Evolutionary conservation across 1,140 invertebrate species (phyloP).

Genomic region (Condylostylus longicornis): DNA sequence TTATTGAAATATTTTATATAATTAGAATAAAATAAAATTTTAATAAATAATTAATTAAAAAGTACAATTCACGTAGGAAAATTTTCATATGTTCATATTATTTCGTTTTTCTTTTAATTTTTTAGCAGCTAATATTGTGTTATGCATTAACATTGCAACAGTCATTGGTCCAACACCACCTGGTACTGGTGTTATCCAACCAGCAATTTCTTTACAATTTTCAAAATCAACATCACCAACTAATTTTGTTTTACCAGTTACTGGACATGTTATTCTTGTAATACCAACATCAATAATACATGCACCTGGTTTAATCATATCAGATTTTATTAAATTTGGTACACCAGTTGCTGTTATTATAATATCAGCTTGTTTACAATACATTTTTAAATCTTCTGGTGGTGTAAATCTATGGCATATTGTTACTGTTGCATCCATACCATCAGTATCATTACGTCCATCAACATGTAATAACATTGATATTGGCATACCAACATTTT

Average conservation of each 20-base stretch:
- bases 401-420: conserved; percentile 76
- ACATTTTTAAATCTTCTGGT: conserved; percentile 46
- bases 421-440: conserved; percentile 66
- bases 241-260: conserved; percentile 47
- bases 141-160: conserved; percentile 69
- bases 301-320: conserved; percentile 74
- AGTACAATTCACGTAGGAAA: no score
- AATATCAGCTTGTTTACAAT: conserved; percentile 58
- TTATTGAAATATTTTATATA: no score
- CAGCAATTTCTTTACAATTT: conserved; percentile 43
- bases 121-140: conserved; percentile 54
- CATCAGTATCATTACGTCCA: conserved; percentile 41
- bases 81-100: no score
- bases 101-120: conserved; percentile 6
- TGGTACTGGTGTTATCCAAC: conserved; percentile 64
- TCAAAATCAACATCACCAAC: conserved; percentile 76
- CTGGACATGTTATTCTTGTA: conserved; percentile 44
- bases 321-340: conserved; percentile 55
- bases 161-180: conserved; percentile 83
- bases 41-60: no score
- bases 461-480: conserved; percentile 61
- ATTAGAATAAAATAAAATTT: no score
- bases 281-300: conserved; percentile 74
- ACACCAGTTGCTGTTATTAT: conserved; percentile 61
- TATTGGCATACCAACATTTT: conserved; percentile 74